Evolutionary conservation across 2,113 vertebrate species (phyloP), one percentile per base, ranked within the genome.

Genomic region (Aphyosemion australe): DNA sequence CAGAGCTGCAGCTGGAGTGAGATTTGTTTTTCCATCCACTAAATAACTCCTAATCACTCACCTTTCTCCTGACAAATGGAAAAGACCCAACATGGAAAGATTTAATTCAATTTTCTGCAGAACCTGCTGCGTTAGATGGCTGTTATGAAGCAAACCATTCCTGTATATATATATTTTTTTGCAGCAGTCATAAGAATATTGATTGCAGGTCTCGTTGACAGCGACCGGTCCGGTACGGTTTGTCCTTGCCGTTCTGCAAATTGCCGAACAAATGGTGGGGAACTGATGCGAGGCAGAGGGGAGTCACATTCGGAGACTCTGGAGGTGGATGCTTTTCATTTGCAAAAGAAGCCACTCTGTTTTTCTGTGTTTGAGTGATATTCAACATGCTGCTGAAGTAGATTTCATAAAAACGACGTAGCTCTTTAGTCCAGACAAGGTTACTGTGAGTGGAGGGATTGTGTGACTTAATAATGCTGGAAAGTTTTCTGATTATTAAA

Each of bases 231-330:
- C 58, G 49, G 69, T 60, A 57, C 60, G 50, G 41, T 59, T 61
- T 61, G 79, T 75, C 76, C 83, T 76, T 65, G 61, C 52, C 34
- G 69, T 67, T 53, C 47, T 61, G 8, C 14, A 53, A 45, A 70
- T 68, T 65, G 45, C 60, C 12, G 18, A 64, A 49, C 73, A 42
- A 60, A 72, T 6, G 34, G 1, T 11, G 51, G 78, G 67, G 58
- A 79, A 83, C 42, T 62, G 49, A 74, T 66, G 69, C 32, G 46
- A 55, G 13, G 42, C 59, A 41, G 46, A 34, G 65, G 11, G 12
- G 61, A 21, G 82, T 76, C 65, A 43, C 58, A 37, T 54, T 64
- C 20, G 6, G 45, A 63, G 45, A 63, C 13, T 14, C 2, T 8
- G 8, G 65, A 71, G 58, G 58, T 9, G 46, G 53, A 68, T 7